Evolutionary conservation across 2,113 vertebrate genomes (phyloP).

Genomic region (Scalopus aquaticus): DNA sequence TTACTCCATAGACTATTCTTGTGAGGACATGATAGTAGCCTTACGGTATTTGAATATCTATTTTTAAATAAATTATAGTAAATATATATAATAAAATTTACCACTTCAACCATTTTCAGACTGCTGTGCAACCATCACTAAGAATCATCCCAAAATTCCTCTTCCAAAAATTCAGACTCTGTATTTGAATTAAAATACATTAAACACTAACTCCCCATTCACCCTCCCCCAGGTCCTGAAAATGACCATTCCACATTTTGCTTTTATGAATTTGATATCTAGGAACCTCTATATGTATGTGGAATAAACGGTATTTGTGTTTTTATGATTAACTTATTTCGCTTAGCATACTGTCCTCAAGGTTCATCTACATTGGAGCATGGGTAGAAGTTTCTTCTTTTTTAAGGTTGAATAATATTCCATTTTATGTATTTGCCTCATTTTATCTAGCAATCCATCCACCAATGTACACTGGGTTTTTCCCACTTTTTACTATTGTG

Average conservation of each 20-base stretch:
- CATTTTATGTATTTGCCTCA: background rate
- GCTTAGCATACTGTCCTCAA: background rate
- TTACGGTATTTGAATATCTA: background rate
- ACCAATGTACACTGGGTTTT: background rate
- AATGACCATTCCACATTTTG: background rate
- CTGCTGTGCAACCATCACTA: background rate
- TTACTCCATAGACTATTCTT: background rate
- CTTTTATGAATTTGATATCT: background rate
- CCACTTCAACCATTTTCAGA: background rate
- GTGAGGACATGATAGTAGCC: background rate
- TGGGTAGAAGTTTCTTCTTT: background rate
- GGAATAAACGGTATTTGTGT: background rate
- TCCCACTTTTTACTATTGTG: background rate
- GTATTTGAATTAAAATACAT: too few species aligned
- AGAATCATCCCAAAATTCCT: background rate
- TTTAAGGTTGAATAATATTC: background rate
- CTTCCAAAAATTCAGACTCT: background rate
- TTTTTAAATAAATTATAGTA: background rate
- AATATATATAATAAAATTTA: background rate
- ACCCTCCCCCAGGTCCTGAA: background rate
- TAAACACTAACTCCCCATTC: background rate
- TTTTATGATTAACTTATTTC: background rate
- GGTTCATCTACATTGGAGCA: background rate
- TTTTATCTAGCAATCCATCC: background rate
- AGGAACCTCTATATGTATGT: background rate